Percentiles rank a stretch among this genome's conserved stretches.
Conservation (phyloP, 2,797 vertebrate species). For the Nyctibius grandis region DNA sequence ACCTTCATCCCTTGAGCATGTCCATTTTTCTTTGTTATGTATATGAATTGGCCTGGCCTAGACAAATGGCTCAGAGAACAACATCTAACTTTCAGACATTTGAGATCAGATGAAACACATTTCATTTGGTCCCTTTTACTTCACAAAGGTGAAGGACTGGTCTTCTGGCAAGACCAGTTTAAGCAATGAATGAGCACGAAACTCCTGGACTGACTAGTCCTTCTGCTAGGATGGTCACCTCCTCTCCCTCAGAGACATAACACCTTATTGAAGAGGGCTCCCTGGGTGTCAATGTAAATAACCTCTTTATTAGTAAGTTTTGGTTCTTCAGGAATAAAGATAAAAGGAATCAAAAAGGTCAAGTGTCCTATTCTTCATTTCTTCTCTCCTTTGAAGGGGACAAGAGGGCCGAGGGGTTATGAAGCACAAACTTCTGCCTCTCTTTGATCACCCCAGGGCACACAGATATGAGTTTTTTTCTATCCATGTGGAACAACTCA, state of each 20-base stretch:
- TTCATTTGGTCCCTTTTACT: not conserved
- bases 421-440: not conserved
- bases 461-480: not conserved
- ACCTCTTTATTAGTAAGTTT: not conserved
- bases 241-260: fast-evolving
- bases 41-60: fast-evolving
- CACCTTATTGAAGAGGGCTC: not conserved
- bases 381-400: not conserved
- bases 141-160: not conserved
- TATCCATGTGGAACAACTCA: not conserved
- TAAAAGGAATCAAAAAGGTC: not conserved
- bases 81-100: not conserved
- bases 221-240: not conserved
- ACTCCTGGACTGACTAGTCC: not conserved
- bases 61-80: not conserved
- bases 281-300: not conserved
- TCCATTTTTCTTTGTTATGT: not conserved
- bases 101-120: not conserved
- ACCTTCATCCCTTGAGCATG: not conserved
- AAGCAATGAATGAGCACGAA: not conserved
- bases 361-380: not conserved
- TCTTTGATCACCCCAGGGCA: not conserved
- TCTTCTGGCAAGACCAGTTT: not conserved
- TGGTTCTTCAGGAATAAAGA: not conserved
- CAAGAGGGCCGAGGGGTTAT: not conserved